phyloP scores from a whole-genome alignment of 2,888 invertebrate genomes.

The Drosophila mimica region DNA sequence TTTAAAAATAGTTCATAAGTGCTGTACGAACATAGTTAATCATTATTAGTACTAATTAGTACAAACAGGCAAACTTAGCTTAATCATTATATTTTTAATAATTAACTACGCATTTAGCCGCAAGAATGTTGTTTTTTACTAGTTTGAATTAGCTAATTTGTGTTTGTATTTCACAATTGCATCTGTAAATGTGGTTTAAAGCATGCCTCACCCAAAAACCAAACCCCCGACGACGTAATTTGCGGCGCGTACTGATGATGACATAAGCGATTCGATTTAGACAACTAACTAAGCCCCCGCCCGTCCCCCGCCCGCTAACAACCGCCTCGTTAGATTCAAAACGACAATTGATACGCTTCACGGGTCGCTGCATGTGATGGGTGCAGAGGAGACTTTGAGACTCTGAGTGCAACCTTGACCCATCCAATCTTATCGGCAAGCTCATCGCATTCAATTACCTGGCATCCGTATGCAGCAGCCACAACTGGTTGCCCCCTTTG shows the following conservation, averaged over 20 bases:
- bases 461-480: conserved; percentile 39
- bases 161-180: conserved; percentile 14
- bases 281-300: not conserved
- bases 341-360: conserved; percentile 57
- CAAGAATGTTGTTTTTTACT: not conserved
- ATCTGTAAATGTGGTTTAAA: conserved; percentile 10
- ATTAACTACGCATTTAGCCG: not conserved
- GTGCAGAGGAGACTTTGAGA: conserved; percentile 1
- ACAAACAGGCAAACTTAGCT: not conserved
- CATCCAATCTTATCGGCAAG: conserved; percentile 50
- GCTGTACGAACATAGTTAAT: no score
- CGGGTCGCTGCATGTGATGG: conserved; percentile 36
- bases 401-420: conserved; percentile 49
- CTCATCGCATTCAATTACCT: conserved; percentile 46
- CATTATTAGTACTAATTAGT: not conserved
- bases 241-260: conserved; percentile 41
- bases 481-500: conserved; percentile 55
- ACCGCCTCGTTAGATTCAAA: conserved; percentile 24
- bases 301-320: not conserved
- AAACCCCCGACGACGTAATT: conserved; percentile 44
- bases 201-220: conserved; percentile 48
- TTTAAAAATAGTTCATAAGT: no score
- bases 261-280: conserved; percentile 48
- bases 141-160: conserved; percentile 5
- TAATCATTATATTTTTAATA: not conserved